Base-by-base conservation (phyloP, 2,888 invertebrate species). In the Pristionchus exspectatus region DNA sequence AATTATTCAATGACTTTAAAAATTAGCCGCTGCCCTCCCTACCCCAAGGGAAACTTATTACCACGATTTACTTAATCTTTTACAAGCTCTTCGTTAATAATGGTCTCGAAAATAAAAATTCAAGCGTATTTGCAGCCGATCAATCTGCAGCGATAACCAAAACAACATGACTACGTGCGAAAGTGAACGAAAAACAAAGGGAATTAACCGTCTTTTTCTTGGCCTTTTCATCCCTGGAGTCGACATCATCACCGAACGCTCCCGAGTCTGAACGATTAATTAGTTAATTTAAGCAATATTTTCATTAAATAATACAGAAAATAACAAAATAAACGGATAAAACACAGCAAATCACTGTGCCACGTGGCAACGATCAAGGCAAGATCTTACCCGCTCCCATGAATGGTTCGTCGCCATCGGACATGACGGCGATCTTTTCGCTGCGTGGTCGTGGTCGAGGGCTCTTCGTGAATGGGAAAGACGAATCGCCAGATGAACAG, bases 211-310 rank as follows among this genome's bases (percentile, higher is more conserved):
- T 81, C 50, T 81, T 81, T 27, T 54, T 81, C 50, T 54, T 74
- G 74, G 44, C 81, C 27, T 54, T 81, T 27, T 81, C 81, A 9
- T 16, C 50, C 24, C 50, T 81, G 81, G 54, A 16, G 1, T 54
- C 50, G 24, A n/a, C n/a, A 9, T 81, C 81, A 27, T 81, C 81
- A 3, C 81, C n/a, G 50, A 81, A 81, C 50, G 50, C 50, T 12
- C n/a, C 81, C 14, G 81, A 81, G n/a, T 81, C 81, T 81, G 50
- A 50, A 77, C 21, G 30, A 30, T 16, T 63, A n/a, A n/a, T 63
- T 24, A n/a, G 24, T 63, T 63, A n/a, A 63, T 1, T 63, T 4
- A 7, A n/a, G 0, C 9, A n/a, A 21, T n/a, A 4, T 3, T 63
- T n/a, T 56, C 1, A 16, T 24, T 3, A 63, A 63, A 63, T 63